These are phyloP conservation scores for Phylloscopus whistleri DNA, from an alignment of 2,113 vertebrate species.

Conservation along the genomic window DNA sequence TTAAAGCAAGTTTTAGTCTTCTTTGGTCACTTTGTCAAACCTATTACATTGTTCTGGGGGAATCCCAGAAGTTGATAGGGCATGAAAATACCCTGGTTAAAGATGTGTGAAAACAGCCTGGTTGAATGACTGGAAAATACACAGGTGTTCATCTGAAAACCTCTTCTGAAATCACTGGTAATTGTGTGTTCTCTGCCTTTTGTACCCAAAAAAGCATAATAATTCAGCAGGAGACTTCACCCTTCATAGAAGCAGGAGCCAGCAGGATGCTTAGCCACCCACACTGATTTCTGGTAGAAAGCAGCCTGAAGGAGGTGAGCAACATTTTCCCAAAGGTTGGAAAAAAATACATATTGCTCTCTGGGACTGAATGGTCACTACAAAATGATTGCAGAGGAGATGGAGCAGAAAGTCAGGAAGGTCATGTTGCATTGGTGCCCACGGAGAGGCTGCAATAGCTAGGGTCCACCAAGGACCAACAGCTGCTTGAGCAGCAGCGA, in stretches of 20 bases:
- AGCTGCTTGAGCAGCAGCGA: neutral
- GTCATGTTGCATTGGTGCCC: neutral
- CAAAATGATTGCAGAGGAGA: neutral
- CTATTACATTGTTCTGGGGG: accelerated
- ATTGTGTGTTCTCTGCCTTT: neutral
- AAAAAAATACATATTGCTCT: accelerated
- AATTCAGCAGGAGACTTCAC: neutral
- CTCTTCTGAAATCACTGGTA: neutral
- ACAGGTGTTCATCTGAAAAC: neutral
- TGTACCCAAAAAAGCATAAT: neutral
- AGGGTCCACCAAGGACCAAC: neutral
- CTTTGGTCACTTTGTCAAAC: neutral
- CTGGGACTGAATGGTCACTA: neutral
- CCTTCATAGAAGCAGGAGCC: neutral
- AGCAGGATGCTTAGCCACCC: neutral
- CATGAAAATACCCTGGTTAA: neutral
- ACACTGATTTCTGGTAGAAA: neutral
- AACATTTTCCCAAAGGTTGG: neutral
- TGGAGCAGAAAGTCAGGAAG: neutral
- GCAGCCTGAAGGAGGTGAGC: neutral
- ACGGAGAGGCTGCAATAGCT: neutral
- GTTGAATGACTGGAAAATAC: neutral
- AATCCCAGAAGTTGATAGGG: neutral
- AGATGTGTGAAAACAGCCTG: neutral
- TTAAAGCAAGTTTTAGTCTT: neutral